These are phyloP conservation scores for Hirundo rustica DNA, from an alignment of 2,797 vertebrate genomes.

Conservation along the genomic window DNA sequence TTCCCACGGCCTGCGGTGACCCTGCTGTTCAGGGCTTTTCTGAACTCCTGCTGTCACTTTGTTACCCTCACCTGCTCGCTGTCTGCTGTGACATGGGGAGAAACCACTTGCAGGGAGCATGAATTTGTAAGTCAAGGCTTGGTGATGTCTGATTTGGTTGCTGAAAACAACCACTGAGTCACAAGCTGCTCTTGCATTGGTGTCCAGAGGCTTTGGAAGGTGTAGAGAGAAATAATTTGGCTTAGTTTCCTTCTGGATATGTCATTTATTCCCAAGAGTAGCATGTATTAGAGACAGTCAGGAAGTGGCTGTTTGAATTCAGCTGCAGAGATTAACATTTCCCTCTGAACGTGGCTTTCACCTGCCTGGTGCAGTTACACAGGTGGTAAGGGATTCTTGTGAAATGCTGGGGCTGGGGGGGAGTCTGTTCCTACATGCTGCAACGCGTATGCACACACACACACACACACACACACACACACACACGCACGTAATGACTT, in stretches of 20 bases:
- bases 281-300: fast-evolving
- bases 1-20: neutral
- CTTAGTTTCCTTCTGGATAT: neutral
- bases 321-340: neutral
- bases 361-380: neutral
- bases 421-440: neutral
- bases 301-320: neutral
- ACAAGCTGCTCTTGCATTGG: neutral
- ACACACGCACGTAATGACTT: fast-evolving
- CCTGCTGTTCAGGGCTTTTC: neutral
- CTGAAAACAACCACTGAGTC: neutral
- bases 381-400: neutral
- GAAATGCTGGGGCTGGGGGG: neutral
- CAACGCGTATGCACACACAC: neutral
- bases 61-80: neutral
- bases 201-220: neutral
- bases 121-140: neutral
- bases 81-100: fast-evolving
- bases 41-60: fast-evolving
- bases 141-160: fast-evolving
- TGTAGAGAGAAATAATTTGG: neutral
- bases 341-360: fast-evolving
- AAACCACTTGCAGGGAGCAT: neutral
- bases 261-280: neutral
- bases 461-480: neutral